A percentile compares a stretch with the other conserved stretches of the same genome.
Conservation (phyloP, 2,113 vertebrate genomes). For the Ammospiza caudacuta region DNA sequence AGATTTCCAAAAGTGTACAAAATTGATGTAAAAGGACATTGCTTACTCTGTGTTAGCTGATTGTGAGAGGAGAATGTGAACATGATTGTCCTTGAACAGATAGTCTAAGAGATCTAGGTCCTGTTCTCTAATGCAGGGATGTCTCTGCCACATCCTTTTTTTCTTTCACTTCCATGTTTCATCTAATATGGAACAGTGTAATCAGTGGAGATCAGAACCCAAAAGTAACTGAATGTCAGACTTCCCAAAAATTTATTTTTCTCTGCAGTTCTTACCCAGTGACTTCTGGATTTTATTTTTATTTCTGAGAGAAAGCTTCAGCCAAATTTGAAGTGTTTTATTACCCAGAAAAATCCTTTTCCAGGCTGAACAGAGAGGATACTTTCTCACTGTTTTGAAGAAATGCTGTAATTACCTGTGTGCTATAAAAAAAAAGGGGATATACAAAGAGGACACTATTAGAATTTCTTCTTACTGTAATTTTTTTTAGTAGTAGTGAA, state of each 20-base stretch:
- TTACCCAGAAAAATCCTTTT: background rate
- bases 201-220: background rate
- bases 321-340: background rate
- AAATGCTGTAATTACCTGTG: background rate
- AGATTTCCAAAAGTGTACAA: background rate
- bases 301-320: background rate
- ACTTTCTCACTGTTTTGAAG: background rate
- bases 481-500: background rate
- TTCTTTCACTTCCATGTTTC: background rate
- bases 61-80: background rate
- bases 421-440: background rate
- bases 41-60: background rate
- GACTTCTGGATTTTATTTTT: background rate
- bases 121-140: background rate
- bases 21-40: background rate
- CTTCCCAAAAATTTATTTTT: background rate
- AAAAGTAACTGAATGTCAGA: background rate
- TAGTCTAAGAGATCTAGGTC: background rate
- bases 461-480: background rate
- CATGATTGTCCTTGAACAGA: background rate
- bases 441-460: background rate
- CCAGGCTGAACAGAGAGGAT: background rate
- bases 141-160: background rate
- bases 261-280: background rate
- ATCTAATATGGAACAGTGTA: background rate